Percentiles rank a stretch among this genome's conserved stretches.
Evolutionary conservation across 37 sponge, comb jelly and placozoan species (phyloP).

Genomic region (Agelas oroides): DNA sequence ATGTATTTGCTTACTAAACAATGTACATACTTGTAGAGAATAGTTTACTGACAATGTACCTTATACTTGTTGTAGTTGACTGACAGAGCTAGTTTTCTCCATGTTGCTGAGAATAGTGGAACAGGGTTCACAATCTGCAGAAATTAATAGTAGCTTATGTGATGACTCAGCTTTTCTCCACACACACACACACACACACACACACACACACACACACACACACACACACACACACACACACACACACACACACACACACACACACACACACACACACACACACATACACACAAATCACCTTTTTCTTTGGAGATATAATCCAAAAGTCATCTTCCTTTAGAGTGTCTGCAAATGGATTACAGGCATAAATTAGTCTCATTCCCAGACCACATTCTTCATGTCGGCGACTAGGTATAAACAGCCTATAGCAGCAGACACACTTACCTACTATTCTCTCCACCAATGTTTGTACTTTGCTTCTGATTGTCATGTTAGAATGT

Average conservation of each 20-base stretch:
- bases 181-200: too few species aligned
- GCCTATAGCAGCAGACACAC: too few species aligned
- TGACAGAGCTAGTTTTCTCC: conserved; percentile 47
- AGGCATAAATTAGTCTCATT: background rate
- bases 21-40: background rate
- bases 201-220: background rate
- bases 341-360: conserved; percentile 14
- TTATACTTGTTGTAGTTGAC: conserved; percentile 53
- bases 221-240: background rate
- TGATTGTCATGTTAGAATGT: background rate
- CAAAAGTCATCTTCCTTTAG: conserved; percentile 54
- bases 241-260: background rate
- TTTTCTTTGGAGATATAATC: conserved; percentile 55
- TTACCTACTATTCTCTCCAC: conserved; percentile 21
- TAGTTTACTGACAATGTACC: conserved; percentile 13
- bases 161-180: too few species aligned
- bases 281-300: conserved; percentile 12
- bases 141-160: too few species aligned
- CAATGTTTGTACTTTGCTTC: conserved; percentile 7
- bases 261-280: background rate
- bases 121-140: conserved; percentile 49
- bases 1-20: too few species aligned
- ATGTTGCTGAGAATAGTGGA: conserved; percentile 38
- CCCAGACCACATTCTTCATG: background rate
- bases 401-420: too few species aligned